Evolutionary conservation across 2,797 vertebrate genomes (phyloP), one percentile per base, ranked within the genome.

Genomic region (Austrolebias charrua): DNA sequence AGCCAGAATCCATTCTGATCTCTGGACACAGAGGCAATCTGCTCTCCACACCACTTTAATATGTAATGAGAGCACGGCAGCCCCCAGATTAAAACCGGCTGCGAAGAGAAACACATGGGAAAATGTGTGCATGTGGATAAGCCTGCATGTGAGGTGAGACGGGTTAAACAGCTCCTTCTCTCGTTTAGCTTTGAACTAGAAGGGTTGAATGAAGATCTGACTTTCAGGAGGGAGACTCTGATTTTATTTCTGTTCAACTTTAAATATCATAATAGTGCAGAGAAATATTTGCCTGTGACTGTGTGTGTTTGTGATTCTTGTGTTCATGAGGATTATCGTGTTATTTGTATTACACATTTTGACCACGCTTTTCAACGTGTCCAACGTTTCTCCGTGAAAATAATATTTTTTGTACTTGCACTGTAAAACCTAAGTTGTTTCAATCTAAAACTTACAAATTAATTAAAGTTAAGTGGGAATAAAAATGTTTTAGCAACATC

Each of bases 21-120:
- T n/a, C 18, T 55, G 63, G 29, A 8, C 44, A 20, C 55, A 64
- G 56, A 66, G 57, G 55, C 1, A 45, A 59, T 67, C 49, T 67
- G 56, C 48, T 80, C 72, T 65, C 58, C 51, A 45, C 61, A 75
- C 62, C 49, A n/a, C 66, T 77, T 46, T 29, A 74, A 82, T 82
- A 70, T 83, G 64, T 70, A 56, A 83, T 77, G 75, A 78, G 82
- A 86, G 69, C 56, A 69, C 66, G 76, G 82, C 50, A 53, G 50
- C 52, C 57, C 53, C 65, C 55, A 47, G 66, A 71, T 81, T 76
- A 63, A 68, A 74, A 80, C 70, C 38, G 81, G 81, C 77, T 57
- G 45, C 12, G 28, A 46, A 7, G 69, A 57, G 52, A 28, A 72
- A 71, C 44, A 49, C 4, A 11, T 50, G 60, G 13, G 52, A 31